These are phyloP conservation scores for Tetranychus urticae DNA, from an alignment of 1,140 invertebrate species.

Conservation along the genomic window DNA sequence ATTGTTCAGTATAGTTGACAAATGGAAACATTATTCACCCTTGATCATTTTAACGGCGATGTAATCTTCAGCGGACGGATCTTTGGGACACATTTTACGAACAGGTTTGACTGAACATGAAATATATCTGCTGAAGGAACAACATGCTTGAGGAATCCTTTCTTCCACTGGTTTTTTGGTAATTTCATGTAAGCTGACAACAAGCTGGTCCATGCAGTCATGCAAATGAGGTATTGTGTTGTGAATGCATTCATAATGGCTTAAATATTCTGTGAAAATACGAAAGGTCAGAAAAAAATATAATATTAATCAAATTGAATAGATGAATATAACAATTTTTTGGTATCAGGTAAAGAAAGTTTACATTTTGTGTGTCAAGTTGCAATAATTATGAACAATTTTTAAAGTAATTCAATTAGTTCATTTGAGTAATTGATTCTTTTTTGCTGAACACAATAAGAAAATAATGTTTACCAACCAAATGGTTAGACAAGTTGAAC, in stretches of 20 bases:
- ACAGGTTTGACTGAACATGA: not conserved
- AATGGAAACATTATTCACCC: not conserved
- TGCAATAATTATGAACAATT: too few relatives aligned
- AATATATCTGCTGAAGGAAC: constrained; percentile 5
- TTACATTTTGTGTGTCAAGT: too few relatives aligned
- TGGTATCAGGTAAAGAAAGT: too few relatives aligned
- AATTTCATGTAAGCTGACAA: not conserved
- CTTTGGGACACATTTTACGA: not conserved
- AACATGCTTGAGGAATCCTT: constrained; percentile 6
- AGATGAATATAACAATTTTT: not conserved
- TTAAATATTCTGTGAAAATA: constrained; percentile 3
- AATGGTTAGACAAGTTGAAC: too few relatives aligned
- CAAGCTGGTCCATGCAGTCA: constrained; percentile 8
- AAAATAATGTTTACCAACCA: too few relatives aligned
- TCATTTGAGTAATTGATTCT: too few relatives aligned
- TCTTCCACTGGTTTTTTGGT: not conserved
- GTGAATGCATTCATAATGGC: constrained; percentile 3
- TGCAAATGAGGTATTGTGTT: constrained; percentile 1
- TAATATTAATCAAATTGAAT: not conserved
- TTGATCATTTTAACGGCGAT: constrained; percentile 7
- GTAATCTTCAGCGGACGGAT: constrained; percentile 6
- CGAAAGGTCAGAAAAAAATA: not conserved
- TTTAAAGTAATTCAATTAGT: too few relatives aligned
- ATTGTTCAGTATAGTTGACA: not conserved
- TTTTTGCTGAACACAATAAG: too few relatives aligned